These are phyloP conservation scores for Macrochelys suwanniensis DNA, from an alignment of 2,797 vertebrate genomes.

Conservation along the genomic window DNA sequence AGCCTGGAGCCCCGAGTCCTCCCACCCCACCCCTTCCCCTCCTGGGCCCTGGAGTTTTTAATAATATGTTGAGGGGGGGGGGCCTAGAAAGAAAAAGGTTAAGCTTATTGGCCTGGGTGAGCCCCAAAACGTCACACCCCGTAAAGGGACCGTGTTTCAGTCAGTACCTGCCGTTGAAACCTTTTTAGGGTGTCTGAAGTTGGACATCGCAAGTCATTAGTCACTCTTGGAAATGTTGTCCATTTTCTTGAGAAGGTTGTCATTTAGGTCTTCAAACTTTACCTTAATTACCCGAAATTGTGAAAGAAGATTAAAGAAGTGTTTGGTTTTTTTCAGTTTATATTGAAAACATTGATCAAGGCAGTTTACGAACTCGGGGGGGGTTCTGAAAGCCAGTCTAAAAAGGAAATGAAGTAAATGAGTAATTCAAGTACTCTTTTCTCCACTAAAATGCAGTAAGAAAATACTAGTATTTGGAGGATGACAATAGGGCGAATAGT, in stretches of 20 bases:
- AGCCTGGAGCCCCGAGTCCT: too few species aligned
- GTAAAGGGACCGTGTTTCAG: background rate
- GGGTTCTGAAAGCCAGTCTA: background rate
- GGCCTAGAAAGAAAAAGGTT: too few species aligned
- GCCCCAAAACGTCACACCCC: too few species aligned
- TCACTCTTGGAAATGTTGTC: background rate
- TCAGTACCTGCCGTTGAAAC: background rate
- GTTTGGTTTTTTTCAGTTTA: background rate
- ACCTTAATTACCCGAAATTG: background rate
- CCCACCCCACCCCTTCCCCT: too few species aligned
- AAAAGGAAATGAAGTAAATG: background rate
- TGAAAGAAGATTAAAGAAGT: background rate
- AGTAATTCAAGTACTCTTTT: background rate
- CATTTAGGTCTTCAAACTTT: background rate
- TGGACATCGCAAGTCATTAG: background rate
- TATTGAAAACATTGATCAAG: background rate
- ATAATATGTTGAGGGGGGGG: too few species aligned
- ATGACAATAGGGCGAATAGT: background rate
- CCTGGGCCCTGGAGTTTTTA: too few species aligned
- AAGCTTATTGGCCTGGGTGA: too few species aligned
- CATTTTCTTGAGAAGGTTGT: background rate
- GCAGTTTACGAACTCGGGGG: background rate
- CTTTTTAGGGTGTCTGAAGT: background rate
- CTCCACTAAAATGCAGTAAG: background rate
- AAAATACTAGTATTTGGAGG: background rate